Percentiles rank a stretch among this genome's conserved stretches.
Evolutionary conservation across 1,140 invertebrate genomes (phyloP).

Genomic region (Sesamia nonagrioides): DNA sequence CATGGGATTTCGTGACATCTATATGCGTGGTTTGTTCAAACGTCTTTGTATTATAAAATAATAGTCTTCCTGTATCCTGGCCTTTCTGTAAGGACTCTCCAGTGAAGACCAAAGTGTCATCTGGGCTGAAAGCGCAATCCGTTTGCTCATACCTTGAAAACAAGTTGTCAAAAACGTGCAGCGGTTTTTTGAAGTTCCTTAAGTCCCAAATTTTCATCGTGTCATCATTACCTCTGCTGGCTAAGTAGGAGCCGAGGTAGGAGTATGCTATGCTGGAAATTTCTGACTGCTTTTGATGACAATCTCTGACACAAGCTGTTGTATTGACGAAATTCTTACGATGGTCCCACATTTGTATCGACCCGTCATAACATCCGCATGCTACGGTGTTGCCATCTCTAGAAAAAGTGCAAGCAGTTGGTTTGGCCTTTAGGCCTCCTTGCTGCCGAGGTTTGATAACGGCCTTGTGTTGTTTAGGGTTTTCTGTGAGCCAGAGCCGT

Average conservation of each 20-base stretch:
- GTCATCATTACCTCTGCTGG: conserved; percentile 96
- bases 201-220: conserved; percentile 98
- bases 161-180: conserved; percentile 91
- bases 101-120: conserved; percentile 96
- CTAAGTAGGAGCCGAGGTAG: conserved; percentile 94
- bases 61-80: conserved; percentile 91
- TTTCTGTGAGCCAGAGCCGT: conserved; percentile 95
- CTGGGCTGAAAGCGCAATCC: conserved; percentile 97
- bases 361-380: conserved; percentile 97
- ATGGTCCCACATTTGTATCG: conserved; percentile 99
- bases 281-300: conserved; percentile 94
- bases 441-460: conserved; percentile 96
- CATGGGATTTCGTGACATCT: conserved; percentile 92
- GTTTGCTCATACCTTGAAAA: conserved; percentile 97
- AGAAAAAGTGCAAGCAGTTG: conserved; percentile 91
- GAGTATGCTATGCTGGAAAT: conserved; percentile 96
- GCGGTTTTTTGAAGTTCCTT: conserved; percentile 93
- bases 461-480: conserved; percentile 92
- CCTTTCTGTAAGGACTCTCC: conserved; percentile 94
- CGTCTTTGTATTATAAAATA: conserved; percentile 94
- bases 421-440: conserved; percentile 96
- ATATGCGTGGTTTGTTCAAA: conserved; percentile 93
- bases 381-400: conserved; percentile 79
- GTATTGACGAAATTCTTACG: conserved; percentile 95
- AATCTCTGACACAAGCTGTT: conserved; percentile 91